These are phyloP conservation scores for Ophioninae sp. DNA, from an alignment of 2,888 invertebrate genomes.

Conservation along the genomic window DNA sequence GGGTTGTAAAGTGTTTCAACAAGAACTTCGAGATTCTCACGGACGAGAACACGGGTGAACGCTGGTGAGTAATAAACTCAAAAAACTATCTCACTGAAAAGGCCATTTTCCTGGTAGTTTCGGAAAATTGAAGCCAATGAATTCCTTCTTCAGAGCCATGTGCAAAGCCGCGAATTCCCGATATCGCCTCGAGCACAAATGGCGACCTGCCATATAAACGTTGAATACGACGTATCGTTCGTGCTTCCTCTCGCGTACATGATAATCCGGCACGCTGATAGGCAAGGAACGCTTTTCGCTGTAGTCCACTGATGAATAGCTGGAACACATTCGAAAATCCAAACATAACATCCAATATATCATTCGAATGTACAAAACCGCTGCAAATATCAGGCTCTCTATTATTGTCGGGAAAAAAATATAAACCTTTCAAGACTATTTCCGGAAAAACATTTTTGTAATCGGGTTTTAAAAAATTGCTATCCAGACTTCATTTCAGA, in stretches of 20 bases:
- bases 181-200: conserved; percentile 97
- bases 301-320: conserved; percentile 93
- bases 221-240: conserved; percentile 97
- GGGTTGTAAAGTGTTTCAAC: too few species aligned
- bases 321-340: conserved; percentile 70
- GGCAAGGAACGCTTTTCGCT: conserved; percentile 96
- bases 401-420: too few species aligned
- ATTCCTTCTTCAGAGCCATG: conserved; percentile 94
- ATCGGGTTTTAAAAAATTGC: too few species aligned
- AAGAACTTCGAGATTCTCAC: too few species aligned
- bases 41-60: too few species aligned
- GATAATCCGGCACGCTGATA: conserved; percentile 97
- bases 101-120: conserved; percentile 99
- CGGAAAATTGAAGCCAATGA: conserved; percentile 97
- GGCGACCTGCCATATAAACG: conserved; percentile 99
- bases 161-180: conserved; percentile 97
- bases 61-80: neutral
- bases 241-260: conserved; percentile 92
- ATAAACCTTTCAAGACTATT: too few species aligned
- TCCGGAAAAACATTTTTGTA: too few species aligned
- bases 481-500: too few species aligned
- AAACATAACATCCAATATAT: neutral
- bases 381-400: too few species aligned
- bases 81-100: conserved; percentile 85
- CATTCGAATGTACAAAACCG: neutral